Evolutionary conservation across 2,113 vertebrate species (phyloP).

Genomic region (Paralichthys olivaceus): DNA sequence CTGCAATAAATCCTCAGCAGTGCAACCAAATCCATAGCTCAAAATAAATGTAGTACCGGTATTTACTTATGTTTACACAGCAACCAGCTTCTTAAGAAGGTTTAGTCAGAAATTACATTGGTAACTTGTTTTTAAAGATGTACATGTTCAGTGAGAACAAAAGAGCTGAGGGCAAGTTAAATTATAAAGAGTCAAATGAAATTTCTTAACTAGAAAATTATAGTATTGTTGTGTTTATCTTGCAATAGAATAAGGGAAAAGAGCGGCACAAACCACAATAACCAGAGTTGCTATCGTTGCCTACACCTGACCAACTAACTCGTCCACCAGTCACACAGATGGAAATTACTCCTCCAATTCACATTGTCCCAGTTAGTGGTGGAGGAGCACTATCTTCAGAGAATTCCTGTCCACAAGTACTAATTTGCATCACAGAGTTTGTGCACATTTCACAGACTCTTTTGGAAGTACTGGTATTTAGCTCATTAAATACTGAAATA

Average conservation of each 20-base stretch:
- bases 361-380: constrained; percentile 19
- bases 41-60: not conserved
- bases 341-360: constrained; percentile 25
- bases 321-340: not conserved
- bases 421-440: constrained; percentile 35
- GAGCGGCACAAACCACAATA: not conserved
- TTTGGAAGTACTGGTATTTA: constrained; percentile 41
- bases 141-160: not conserved
- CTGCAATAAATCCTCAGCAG: not conserved
- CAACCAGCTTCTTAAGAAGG: too few species aligned
- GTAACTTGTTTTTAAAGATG: too few species aligned
- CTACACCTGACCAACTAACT: not conserved
- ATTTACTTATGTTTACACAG: not conserved
- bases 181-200: too few species aligned
- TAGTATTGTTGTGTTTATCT: not conserved
- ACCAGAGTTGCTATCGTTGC: not conserved
- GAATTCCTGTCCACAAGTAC: constrained; percentile 28
- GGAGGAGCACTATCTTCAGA: constrained; percentile 14
- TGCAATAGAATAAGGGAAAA: not conserved
- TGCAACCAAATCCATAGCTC: not conserved
- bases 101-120: too few species aligned
- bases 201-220: too few species aligned
- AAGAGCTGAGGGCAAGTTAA: not conserved
- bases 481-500: constrained; percentile 76
- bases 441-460: constrained; percentile 30